Base-by-base conservation (phyloP, 2,113 vertebrate genomes). In the Callithrix jacchus region DNA sequence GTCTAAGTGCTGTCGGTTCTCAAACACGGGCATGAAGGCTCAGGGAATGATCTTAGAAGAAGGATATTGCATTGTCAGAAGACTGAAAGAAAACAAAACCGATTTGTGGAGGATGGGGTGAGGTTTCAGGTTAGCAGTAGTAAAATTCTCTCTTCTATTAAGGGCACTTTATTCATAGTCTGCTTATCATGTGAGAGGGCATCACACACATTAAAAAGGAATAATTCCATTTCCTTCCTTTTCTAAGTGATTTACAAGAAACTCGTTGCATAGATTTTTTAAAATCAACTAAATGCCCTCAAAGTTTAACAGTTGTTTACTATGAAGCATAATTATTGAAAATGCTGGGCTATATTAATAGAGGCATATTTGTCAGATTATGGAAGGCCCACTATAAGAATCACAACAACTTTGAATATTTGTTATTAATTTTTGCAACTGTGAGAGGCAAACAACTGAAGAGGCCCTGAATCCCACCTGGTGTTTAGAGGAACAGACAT, bases 401-500 rank as follows among this genome's bases (percentile, higher is more conserved):
- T 25, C 25, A 35, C 5, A 3, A 9, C 54, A 9, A 2, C 23
- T 37, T 40, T 79, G 76, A 82, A 52, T 11, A 32, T 5, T 35
- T 14, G 1, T 21, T 42, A 25, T 16, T 89, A 42, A 49, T 7
- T 1, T 70, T 71, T 25, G 47, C 9, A 56, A 21, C 21, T 2
- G 9, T 12, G n/a, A 47, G 32, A 21, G 49, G 45, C 52, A 23
- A 17, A 56, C 14, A 1, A 3, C 73, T 3, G 35, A 18, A 61
- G 8, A 27, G 35, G 35, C n/a, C n/a, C 54, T 16, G 11, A 3
- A 1, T 8, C 49, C 13, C 13, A 49, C 52, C 74, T 5, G 0
- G 17, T 1, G 1, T 35, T 30, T 23, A 13, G 35, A 45, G 21
- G 42, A 7, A 32, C 0, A 4, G 17, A 35, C 37, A 14, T 0